Evolutionary conservation across 2,797 vertebrate genomes (phyloP).

Genomic region (Falco naumanni): DNA sequence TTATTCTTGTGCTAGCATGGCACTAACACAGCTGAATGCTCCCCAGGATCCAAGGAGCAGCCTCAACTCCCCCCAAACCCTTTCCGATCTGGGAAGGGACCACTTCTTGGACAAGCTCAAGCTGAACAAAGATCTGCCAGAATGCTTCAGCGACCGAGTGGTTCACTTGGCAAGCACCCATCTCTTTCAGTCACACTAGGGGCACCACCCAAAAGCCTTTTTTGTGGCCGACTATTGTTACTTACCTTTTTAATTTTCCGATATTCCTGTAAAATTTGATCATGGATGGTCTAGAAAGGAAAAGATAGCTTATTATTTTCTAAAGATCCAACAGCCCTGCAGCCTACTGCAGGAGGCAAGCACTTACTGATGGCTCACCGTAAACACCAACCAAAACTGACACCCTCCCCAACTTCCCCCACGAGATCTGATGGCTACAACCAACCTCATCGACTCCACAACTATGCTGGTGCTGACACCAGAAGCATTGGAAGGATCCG

Average conservation of each 20-base stretch:
- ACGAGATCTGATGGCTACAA: background rate
- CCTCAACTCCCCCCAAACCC: background rate
- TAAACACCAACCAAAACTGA: background rate
- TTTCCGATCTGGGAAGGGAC: background rate
- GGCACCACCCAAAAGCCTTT: background rate
- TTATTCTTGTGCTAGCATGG: accelerated
- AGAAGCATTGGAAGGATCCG: background rate
- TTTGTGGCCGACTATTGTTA: background rate
- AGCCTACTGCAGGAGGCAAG: background rate
- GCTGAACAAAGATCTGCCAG: background rate
- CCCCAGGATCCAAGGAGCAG: background rate
- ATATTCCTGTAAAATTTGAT: slow-evolving; percentile 98
- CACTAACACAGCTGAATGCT: background rate
- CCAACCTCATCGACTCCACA: background rate
- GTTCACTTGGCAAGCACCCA: background rate
- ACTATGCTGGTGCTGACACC: background rate
- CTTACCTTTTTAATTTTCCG: slow-evolving; percentile 97
- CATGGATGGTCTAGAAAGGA: slow-evolving; percentile 88
- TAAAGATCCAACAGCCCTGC: background rate
- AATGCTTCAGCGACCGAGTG: background rate
- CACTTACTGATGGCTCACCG: accelerated
- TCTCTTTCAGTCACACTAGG: background rate
- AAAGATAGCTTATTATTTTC: background rate
- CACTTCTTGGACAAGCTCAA: background rate
- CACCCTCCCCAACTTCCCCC: accelerated